These are phyloP conservation scores for Leptarthrus brevirostris DNA, from an alignment of 2,888 invertebrate species.

Conservation along the genomic window DNA sequence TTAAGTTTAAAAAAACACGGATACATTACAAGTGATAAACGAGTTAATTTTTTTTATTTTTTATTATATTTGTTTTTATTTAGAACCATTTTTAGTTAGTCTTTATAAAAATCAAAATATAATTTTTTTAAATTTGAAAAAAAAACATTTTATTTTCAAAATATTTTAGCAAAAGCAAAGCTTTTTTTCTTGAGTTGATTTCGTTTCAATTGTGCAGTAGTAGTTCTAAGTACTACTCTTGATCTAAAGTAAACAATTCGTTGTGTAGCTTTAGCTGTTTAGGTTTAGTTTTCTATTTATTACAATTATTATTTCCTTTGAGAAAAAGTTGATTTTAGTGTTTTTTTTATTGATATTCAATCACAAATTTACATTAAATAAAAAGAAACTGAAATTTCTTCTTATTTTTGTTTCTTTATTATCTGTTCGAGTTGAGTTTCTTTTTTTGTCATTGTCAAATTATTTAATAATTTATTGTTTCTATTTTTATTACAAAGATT, in stretches of 20 bases:
- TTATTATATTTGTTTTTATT: constrained; percentile 48
- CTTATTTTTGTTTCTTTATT: constrained; percentile 6
- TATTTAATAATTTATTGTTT: neutral
- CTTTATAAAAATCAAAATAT: no score
- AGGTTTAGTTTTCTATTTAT: constrained; percentile 19
- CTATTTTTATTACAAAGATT: no score
- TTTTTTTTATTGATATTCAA: constrained; percentile 24
- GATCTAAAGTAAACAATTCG: constrained; percentile 6
- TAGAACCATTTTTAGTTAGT: no score
- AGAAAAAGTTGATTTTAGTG: constrained; percentile 22
- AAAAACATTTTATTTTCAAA: constrained; percentile 42
- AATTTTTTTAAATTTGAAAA: no score
- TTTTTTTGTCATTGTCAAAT: constrained; percentile 10
- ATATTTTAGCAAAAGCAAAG: constrained; percentile 52
- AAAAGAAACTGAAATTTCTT: constrained; percentile 1
- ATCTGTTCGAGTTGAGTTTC: constrained; percentile 20
- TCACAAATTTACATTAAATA: constrained; percentile 14
- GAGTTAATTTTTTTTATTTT: constrained; percentile 28
- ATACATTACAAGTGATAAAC: constrained; percentile 42
- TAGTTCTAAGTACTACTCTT: no score
- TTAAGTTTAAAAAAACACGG: constrained; percentile 42
- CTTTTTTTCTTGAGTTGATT: constrained; percentile 15
- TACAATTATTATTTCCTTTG: constrained; percentile 13
- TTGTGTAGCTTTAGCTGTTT: constrained; percentile 26
- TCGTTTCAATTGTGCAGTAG: no score